A percentile compares a stretch with the other conserved stretches of the same genome.
These are phyloP conservation scores for Tapirus indicus DNA, from an alignment of 2,797 vertebrate genomes.

Conservation along the genomic window DNA sequence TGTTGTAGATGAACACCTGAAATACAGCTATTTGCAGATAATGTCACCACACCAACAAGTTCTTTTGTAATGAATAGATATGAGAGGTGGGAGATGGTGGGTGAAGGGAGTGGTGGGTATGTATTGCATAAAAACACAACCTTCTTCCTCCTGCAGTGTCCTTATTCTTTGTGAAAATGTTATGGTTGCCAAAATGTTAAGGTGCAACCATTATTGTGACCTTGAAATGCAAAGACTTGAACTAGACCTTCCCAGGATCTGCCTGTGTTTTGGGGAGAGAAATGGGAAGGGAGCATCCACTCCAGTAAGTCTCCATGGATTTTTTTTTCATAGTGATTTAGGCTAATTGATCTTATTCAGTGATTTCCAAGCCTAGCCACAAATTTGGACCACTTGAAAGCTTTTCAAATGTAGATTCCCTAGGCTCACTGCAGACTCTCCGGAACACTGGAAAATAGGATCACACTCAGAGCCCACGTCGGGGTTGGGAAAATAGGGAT, in stretches of 20 bases:
- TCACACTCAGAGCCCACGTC: not conserved
- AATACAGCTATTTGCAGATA: not conserved
- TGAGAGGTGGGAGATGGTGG: not conserved
- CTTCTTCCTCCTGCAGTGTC: not conserved
- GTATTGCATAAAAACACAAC: not conserved
- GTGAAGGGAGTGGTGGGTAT: too few species aligned
- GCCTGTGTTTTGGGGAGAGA: not conserved
- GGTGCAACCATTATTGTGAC: not conserved
- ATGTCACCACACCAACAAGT: not conserved
- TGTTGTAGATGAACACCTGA: not conserved
- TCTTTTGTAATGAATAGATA: not conserved
- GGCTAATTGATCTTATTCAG: not conserved
- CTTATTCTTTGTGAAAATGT: not conserved
- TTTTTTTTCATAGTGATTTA: not conserved
- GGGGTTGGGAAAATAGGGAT: not conserved
- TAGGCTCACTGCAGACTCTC: not conserved
- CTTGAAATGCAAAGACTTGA: not conserved
- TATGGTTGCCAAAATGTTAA: not conserved
- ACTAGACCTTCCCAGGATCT: not conserved
- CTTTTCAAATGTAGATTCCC: slow-evolving; percentile 18
- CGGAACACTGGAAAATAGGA: not conserved
- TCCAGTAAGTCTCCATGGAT: not conserved
- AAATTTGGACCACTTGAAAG: not conserved
- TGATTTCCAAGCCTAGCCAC: not conserved
- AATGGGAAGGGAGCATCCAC: not conserved